These are phyloP conservation scores for Sebastes matsubarae DNA, from an alignment of 2,797 vertebrate species.

Conservation along the genomic window DNA sequence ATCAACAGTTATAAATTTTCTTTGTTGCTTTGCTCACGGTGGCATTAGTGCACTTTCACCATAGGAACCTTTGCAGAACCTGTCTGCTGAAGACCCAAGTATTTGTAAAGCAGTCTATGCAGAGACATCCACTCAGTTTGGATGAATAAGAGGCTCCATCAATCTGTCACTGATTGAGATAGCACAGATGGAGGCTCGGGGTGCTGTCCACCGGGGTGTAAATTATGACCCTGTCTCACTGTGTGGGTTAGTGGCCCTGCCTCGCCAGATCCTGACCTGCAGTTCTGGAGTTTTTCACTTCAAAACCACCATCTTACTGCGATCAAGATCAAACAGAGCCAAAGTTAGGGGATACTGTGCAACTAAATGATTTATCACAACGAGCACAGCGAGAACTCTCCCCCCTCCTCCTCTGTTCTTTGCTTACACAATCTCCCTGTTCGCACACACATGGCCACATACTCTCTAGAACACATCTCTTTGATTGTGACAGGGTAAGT, in stretches of 20 bases:
- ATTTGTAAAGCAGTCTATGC: slow-evolving; percentile 73
- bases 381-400: slow-evolving; percentile 82
- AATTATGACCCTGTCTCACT: slow-evolving; percentile 91
- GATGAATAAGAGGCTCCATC: slow-evolving; percentile 84
- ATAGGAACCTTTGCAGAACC: slow-evolving; percentile 63
- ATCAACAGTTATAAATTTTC: slow-evolving; percentile 57
- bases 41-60: slow-evolving; percentile 49
- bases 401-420: slow-evolving; percentile 41
- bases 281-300: slow-evolving; percentile 99
- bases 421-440: slow-evolving; percentile 85
- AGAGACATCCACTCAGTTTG: slow-evolving; percentile 76
- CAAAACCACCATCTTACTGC: slow-evolving; percentile 93
- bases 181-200: slow-evolving; percentile 85
- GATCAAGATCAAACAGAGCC: slow-evolving; percentile 94
- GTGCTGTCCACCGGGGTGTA: slow-evolving; percentile 85
- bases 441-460: slow-evolving; percentile 64
- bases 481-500: slow-evolving; percentile 78
- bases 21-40: slow-evolving; percentile 53
- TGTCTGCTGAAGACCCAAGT: slow-evolving; percentile 46
- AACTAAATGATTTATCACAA: slow-evolving; percentile 94
- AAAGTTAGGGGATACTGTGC: slow-evolving; percentile 88
- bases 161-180: slow-evolving; percentile 88
- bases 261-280: slow-evolving; percentile 91
- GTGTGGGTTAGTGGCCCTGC: slow-evolving; percentile 93
- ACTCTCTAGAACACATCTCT: slow-evolving; percentile 68